Evolutionary conservation across 1,140 invertebrate genomes (phyloP).

Genomic region (Spodoptera litura): DNA sequence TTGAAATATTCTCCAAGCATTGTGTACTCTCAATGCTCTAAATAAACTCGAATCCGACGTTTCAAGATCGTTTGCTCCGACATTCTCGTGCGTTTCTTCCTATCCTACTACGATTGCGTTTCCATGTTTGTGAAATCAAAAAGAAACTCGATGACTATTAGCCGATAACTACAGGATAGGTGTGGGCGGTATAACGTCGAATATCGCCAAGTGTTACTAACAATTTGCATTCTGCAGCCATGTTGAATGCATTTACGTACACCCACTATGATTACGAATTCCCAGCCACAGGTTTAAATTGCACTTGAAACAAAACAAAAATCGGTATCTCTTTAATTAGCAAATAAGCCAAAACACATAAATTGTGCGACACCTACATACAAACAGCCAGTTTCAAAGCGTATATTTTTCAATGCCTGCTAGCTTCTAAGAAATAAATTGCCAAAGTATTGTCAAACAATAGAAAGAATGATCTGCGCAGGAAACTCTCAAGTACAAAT

Average conservation of each 20-base stretch:
- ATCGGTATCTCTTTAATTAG: constrained; percentile 17
- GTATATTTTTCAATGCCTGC: neutral
- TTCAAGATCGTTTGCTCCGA: constrained; percentile 45
- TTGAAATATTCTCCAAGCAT: constrained; percentile 57
- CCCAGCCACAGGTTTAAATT: constrained; percentile 44
- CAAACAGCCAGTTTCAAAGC: neutral
- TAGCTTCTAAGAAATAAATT: constrained; percentile 35
- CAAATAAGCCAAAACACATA: neutral
- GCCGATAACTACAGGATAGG: constrained; percentile 51
- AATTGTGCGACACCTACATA: constrained; percentile 15
- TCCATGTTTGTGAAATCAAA: constrained; percentile 63
- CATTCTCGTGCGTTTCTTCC: constrained; percentile 50
- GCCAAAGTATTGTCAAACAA: constrained; percentile 37
- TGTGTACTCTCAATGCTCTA: constrained; percentile 42
- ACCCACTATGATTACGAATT: constrained; percentile 57
- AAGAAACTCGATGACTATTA: constrained; percentile 52
- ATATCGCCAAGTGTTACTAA: constrained; percentile 57
- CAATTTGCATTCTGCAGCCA: constrained; percentile 64
- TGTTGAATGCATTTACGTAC: constrained; percentile 58
- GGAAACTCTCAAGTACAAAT: constrained; percentile 46
- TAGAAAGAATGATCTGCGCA: constrained; percentile 36
- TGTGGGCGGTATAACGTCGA: constrained; percentile 54
- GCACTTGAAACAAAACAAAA: constrained; percentile 39
- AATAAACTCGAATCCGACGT: constrained; percentile 30
- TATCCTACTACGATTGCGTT: constrained; percentile 61